These are phyloP conservation scores for Talpa occidentalis DNA, from an alignment of 2,113 vertebrate genomes.

Conservation along the genomic window DNA sequence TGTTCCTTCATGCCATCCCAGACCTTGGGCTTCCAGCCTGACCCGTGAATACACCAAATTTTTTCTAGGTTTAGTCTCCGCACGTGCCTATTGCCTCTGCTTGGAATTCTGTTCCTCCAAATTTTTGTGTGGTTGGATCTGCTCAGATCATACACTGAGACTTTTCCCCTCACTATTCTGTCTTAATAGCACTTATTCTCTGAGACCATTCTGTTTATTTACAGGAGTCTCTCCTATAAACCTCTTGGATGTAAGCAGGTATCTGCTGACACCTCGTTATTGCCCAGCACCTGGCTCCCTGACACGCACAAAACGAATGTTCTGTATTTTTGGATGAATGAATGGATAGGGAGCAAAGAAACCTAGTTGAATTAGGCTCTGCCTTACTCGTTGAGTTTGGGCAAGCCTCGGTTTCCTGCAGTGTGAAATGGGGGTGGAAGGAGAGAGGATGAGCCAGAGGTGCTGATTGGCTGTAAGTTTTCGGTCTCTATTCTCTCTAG, in stretches of 20 bases:
- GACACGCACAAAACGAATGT: background rate
- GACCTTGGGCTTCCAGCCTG: background rate
- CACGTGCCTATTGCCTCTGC: background rate
- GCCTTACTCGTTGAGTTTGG: background rate
- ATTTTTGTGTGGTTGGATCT: background rate
- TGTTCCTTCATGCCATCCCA: background rate
- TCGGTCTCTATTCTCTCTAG: background rate
- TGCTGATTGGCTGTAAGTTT: conserved; percentile 5
- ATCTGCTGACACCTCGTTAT: background rate
- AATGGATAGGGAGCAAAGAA: conserved; percentile 35
- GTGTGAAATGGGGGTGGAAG: background rate
- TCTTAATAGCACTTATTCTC: background rate
- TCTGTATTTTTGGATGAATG: conserved; percentile 17
- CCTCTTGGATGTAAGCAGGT: background rate
- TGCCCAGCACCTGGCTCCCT: background rate
- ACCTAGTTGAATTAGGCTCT: background rate
- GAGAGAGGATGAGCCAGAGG: background rate
- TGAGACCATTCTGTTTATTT: background rate
- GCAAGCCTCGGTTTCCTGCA: conserved; percentile 41
- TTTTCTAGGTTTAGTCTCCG: background rate
- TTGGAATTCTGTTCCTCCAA: background rate
- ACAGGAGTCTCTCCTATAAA: background rate
- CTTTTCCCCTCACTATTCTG: too few relatives aligned
- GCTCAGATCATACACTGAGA: background rate
- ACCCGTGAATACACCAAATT: background rate